Evolutionary conservation across 2,888 invertebrate species (phyloP), one percentile per base, ranked within the genome.

Genomic region (Byasa hedistus): DNA sequence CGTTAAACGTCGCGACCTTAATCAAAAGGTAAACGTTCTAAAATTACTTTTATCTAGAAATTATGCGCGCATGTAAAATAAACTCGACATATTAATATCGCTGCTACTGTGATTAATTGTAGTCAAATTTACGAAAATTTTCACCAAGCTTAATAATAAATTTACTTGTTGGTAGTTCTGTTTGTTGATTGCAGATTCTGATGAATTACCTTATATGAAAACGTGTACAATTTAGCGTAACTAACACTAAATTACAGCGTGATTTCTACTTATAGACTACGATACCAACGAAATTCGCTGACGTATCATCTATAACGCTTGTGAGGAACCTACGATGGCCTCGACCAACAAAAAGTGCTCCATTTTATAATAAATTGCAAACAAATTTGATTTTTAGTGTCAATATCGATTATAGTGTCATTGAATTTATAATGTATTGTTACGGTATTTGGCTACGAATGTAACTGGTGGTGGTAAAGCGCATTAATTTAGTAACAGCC

Each of bases 11-110:
- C 15, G 32, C 56, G 57, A 61, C 65, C 57, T 57, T 32, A 60
- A 48, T 61, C 12, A 65, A 44, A 15, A 65, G 65, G 65, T 61
- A 57, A 61, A 61, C 57, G 65, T 48, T 51, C 65, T 61, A 48
- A 23, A 61, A 61, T 51, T 23, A 44, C 48, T 24, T 56, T 65
- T 61, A 65, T 61, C 65, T 57, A 8, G 21, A n/a, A 24, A 22
- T n/a, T 52, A 21, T 52, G 2, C 15, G 44, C 15, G 44, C 44
- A 17, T 44, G 44, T 7, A 7, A 36, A 44, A 17, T 4, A 44
- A 44, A 19, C 19, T 15, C 4, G 44, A 17, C 17, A 36, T 7
- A 44, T 15, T 44, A 19, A 4, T 17, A 44, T 44, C 4, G 44
- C 15, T 17, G 44, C 19, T 15, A 19, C 15, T 44, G 17, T 17